Conservation (phyloP, 1,140 invertebrate genomes). For the Argopecten irradians region DNA sequence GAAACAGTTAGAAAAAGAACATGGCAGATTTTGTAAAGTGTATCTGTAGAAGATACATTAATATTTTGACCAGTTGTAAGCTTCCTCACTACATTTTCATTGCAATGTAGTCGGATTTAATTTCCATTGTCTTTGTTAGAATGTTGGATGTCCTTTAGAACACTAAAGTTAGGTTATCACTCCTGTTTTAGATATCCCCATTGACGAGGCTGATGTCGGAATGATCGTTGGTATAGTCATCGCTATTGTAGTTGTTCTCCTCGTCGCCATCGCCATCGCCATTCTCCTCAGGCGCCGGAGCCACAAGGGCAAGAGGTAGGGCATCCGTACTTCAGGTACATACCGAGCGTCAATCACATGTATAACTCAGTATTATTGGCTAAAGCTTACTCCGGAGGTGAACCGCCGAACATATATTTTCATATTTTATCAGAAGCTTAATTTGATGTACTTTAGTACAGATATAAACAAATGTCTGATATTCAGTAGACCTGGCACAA, state of each 20-base stretch:
- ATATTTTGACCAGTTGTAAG: background rate
- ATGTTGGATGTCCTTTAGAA: background rate
- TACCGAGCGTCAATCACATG: background rate
- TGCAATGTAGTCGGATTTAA: background rate
- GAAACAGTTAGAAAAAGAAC: too few relatives aligned
- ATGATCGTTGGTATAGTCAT: conserved; percentile 53
- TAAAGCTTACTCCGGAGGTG: background rate
- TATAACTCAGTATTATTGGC: background rate
- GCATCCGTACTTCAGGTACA: background rate
- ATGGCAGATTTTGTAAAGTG: too few relatives aligned
- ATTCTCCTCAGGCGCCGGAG: conserved; percentile 31
- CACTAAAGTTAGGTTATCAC: background rate
- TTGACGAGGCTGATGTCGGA: conserved; percentile 26
- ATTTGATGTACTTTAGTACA: too few relatives aligned
- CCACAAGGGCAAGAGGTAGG: background rate
- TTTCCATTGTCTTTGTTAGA: background rate
- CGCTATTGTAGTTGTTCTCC: conserved; percentile 35
- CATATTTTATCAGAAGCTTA: too few relatives aligned
- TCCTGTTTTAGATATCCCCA: background rate
- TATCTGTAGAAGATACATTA: too few relatives aligned
- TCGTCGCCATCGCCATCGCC: conserved; percentile 35
- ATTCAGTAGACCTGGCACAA: too few relatives aligned
- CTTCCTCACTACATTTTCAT: background rate
- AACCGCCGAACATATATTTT: too few relatives aligned
- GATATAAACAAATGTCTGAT: too few relatives aligned